These are phyloP conservation scores for Neodon shergylaensis DNA, from an alignment of 2,113 vertebrate genomes.

Conservation along the genomic window DNA sequence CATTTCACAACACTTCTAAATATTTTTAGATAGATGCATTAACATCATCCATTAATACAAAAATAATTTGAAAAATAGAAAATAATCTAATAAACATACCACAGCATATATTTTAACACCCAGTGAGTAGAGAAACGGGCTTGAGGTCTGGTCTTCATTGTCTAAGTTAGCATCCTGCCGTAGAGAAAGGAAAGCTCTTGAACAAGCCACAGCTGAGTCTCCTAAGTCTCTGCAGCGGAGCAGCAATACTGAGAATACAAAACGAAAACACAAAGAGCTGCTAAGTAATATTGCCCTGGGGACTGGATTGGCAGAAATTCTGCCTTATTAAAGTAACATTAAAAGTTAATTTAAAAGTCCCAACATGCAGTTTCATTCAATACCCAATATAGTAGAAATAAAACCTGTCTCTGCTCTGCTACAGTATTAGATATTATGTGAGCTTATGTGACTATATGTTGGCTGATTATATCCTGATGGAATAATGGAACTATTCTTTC, in stretches of 20 bases:
- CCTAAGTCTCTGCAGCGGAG: not conserved
- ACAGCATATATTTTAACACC: not conserved
- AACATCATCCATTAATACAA: not conserved
- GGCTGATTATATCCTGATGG: conserved; percentile 39
- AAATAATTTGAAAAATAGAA: not conserved
- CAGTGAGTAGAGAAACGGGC: not conserved
- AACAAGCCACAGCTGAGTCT: not conserved
- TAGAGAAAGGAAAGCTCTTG: not conserved
- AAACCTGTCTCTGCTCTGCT: conserved; percentile 37
- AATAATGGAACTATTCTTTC: conserved; percentile 46
- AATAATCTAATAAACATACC: not conserved
- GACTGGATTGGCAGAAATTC: conserved; percentile 56
- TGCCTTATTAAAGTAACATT: conserved; percentile 59
- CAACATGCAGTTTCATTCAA: conserved; percentile 67
- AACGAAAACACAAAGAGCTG: conserved; percentile 52
- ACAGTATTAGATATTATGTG: conserved; percentile 36
- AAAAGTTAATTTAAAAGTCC: conserved; percentile 65
- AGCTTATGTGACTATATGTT: conserved; percentile 38
- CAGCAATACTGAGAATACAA: conserved; percentile 28
- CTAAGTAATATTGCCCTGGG: conserved; percentile 62
- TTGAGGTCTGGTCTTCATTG: not conserved
- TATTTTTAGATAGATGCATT: not conserved
- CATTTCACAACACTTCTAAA: not conserved
- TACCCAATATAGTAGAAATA: conserved; percentile 58
- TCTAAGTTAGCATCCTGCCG: not conserved